Evolutionary conservation across 2,113 vertebrate species (phyloP), one percentile per base, ranked within the genome.

Genomic region (Ariopsis seemanni): DNA sequence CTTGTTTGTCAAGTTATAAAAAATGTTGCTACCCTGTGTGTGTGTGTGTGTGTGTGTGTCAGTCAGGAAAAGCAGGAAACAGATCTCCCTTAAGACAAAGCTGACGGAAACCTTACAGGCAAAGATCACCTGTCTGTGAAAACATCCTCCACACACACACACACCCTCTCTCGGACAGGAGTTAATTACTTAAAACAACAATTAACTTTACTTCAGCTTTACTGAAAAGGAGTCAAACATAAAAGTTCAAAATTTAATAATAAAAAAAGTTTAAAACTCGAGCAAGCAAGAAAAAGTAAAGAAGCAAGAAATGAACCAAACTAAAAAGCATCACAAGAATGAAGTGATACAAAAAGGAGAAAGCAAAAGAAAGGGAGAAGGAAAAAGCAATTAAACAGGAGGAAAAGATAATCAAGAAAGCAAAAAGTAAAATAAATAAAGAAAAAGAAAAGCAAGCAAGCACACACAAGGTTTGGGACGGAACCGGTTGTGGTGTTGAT

Each of bases 41-140:
- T 82, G 57, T 74, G 5, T 63, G 27, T 65, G 42, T 72, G 5
- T 60, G 22, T 60, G 71, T 6, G 22, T 4, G 27, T 34, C 75
- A 30, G 85, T 57, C 65, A 80, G 80, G 88, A 90, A 90, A 88
- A 88, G 91, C 91, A 94, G 92, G 92, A 94, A 94, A 90, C 88
- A 88, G 91, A 93, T 87, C 86, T 89, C 89, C 88, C 88, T 79
- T 84, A 88, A 91, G 86, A 90, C 85, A 87, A 89, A 85, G 86
- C 88, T 92, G 87, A 89, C 72, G 58, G 86, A 92, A 92, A 92
- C 42, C 89, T 91, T 92, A 89, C 86, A 75, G 86, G 90, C 89
- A 90, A 75, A 83, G 87, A 90, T 94, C 92, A 93, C 92, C 92
- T 94, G 92, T 87, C 88, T 92, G 88, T 89, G 77, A 85, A 94